Evolutionary conservation across 2,888 invertebrate genomes (phyloP), one percentile per base, ranked within the genome.

Genomic region (Drosophila maculinotata): DNA sequence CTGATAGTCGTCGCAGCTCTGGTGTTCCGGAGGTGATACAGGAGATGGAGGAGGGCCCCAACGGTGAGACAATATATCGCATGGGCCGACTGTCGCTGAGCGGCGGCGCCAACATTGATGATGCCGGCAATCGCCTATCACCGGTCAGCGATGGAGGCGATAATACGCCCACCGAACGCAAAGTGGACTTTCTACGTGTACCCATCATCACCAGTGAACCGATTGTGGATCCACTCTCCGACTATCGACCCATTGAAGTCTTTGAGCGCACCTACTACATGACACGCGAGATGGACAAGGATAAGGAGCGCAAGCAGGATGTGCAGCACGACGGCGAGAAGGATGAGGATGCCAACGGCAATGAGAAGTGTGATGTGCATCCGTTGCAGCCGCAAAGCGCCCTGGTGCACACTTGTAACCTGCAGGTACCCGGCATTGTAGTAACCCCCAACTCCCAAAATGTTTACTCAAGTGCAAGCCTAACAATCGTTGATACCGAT

Each of bases 1-100:
- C 97, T 2, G 97, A 97, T 70, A 95, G 96, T 70, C 93, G 96
- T 35, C 93, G 96, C 10, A 94, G 95, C 8, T 93, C 93, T 12
- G 95, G 92, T 3, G 91, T 91, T 5, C 91, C 90, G 12, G 91
- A 90, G 69, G 89, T 85, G 36, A 91, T 91, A 45, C 88, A 86
- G 68, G 91, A 89, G 69, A 78, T 89, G 41, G 89, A 89, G 51
- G 91, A 91, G 63, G 86, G 79, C 3, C 56, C 60, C 12, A 76
- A 65, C 25, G 88, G 89, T 4, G 88, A 89, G 64, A 79, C 74
- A 1, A 63, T 82, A 1, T 90, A 87, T 63, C 90, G 83, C n/a
- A 75, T 80, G 8, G 82, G 82, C 8, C 85, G 89, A n/a, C 71
- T 89, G 12, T 89, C 90, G 25, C 58, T 89, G n/a, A 88, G 90